Percentiles rank a stretch among this genome's conserved stretches.
These are phyloP conservation scores for Agrochola macilenta DNA, from an alignment of 2,888 invertebrate genomes.

Conservation along the genomic window DNA sequence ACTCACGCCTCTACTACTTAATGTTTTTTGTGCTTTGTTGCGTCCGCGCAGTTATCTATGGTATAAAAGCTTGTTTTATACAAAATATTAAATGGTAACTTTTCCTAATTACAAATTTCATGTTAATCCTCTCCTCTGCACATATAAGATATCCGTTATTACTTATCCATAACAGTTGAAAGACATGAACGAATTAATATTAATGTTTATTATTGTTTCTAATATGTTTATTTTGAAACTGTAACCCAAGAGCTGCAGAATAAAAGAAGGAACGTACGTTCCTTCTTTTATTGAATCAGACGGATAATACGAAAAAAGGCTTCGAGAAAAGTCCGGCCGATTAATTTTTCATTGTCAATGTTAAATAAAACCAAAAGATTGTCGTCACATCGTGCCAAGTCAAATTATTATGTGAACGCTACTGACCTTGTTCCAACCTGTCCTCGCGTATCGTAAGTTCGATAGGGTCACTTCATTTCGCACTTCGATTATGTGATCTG, in stretches of 20 bases:
- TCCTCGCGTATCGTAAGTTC: conserved; percentile 56
- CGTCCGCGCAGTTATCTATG: conserved; percentile 16
- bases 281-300: background rate
- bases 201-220: no score
- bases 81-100: background rate
- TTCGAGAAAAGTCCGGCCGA: conserved; percentile 7
- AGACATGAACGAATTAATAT: background rate
- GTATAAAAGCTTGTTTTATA: background rate
- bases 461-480: conserved; percentile 71
- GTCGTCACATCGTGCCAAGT: conserved; percentile 63
- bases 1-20: conserved; percentile 32
- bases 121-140: background rate
- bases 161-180: background rate
- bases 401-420: conserved; percentile 79
- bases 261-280: no score
- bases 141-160: background rate
- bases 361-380: conserved; percentile 66
- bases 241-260: no score
- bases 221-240: background rate
- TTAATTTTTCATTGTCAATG: conserved; percentile 74
- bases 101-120: background rate
- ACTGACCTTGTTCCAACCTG: conserved; percentile 73
- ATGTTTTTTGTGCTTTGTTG: conserved; percentile 18
- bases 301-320: background rate
- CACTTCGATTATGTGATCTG: conserved; percentile 66